Evolutionary conservation across 2,797 vertebrate genomes (phyloP), one percentile per base, ranked within the genome.

Genomic region (Spinibarbus caldwelli): DNA sequence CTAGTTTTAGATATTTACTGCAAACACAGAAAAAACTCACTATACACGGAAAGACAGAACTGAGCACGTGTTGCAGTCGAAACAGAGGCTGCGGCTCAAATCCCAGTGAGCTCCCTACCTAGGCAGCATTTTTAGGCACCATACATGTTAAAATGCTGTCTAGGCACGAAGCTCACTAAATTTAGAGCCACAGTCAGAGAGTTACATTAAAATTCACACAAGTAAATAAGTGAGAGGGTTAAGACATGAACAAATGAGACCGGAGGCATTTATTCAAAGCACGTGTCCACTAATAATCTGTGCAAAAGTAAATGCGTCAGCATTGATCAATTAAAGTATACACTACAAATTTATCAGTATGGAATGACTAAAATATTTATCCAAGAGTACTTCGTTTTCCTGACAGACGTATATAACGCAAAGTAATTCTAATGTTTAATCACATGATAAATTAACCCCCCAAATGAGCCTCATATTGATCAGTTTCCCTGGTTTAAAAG

Each of bases 1-100:
- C 15, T 10, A 19, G 1, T n/a, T 45, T 36, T n/a, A 80, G 49
- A 87, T 75, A 86, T 86, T 66, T 59, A 47, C 12, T 59, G 21
- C 9, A 34, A 76, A 76, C 59, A 75, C 29, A 52, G 57, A 31
- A 66, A 31, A 66, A 59, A 52, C 23, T 52, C 23, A 49, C 7
- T 31, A 85, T 31, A 87, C 57, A 45, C 47, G 89, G 88, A 1
- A 47, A 85, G 83, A 88, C 70, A 87, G 66, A 85, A 77, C 47
- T 80, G 26, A 83, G 72, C 89, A 90, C 88, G 86, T 88, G 89
- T 15, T 76, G 17, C 45, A 87, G 26, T 85, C 66, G 19, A 70
- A 80, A 81, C 26, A 67, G 21, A 59, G 5, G 19, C 29, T 49
- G 52, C 8, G 71, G 29, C 66, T 59, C 62, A 52, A 83, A 71